Percentiles rank a stretch among this genome's conserved stretches.
Evolutionary conservation across 2,888 invertebrate genomes (phyloP).

Genomic region (Smittia sp.): DNA sequence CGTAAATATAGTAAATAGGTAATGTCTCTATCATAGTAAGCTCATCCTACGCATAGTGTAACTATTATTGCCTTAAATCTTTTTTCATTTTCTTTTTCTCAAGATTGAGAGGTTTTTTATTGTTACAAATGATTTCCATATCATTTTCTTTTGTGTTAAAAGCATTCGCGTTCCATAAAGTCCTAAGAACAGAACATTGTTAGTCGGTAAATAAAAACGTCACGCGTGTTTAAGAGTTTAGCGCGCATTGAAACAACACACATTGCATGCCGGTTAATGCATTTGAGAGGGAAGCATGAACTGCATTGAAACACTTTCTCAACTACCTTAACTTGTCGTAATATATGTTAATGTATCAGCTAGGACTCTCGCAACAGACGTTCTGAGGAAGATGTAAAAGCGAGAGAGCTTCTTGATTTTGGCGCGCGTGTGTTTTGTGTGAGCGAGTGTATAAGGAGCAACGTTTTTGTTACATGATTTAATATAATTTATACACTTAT

Average conservation of each 20-base stretch:
- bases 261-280: not conserved
- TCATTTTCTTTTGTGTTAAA: not conserved
- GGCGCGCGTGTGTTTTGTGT: not conserved
- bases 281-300: not conserved
- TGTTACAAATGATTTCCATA: conserved; percentile 13
- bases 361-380: not conserved
- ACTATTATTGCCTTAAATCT: conserved; percentile 29
- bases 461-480: not conserved
- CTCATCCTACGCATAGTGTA: conserved; percentile 38
- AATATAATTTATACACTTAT: conserved; percentile 32
- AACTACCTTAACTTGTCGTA: not conserved
- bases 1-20: conserved; percentile 35
- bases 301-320: not conserved
- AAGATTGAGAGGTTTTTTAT: not conserved
- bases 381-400: conserved; percentile 32
- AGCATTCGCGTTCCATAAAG: not conserved
- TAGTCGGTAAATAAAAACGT: not conserved
- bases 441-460: conserved; percentile 18
- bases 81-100: conserved; percentile 2
- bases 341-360: not conserved
- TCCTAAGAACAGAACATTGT: not conserved
- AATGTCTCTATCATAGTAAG: conserved; percentile 32
- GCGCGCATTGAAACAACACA: not conserved
- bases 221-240: not conserved
- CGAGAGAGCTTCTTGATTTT: conserved; percentile 13